These are phyloP conservation scores for Mesoclemmys tuberculata DNA, from an alignment of 2,113 vertebrate genomes.

Conservation along the genomic window DNA sequence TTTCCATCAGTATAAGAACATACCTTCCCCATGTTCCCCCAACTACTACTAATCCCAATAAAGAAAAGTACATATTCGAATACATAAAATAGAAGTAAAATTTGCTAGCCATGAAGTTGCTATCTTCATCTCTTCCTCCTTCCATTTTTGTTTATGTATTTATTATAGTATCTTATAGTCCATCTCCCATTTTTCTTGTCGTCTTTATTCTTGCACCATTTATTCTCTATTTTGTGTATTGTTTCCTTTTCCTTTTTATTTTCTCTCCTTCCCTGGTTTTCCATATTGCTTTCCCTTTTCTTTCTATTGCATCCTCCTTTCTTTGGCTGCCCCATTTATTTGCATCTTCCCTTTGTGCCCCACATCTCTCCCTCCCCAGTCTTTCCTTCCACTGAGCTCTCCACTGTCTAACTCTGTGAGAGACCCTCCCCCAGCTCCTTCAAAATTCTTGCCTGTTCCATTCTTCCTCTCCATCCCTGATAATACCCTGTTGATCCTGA, in stretches of 20 bases:
- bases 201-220: not conserved
- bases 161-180: not conserved
- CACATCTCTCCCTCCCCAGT: accelerated
- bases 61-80: not conserved
- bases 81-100: not conserved
- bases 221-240: not conserved
- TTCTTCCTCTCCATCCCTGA: not conserved
- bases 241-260: not conserved
- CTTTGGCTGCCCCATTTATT: not conserved
- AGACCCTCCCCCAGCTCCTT: not conserved
- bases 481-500: not conserved
- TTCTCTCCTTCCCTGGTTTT: not conserved
- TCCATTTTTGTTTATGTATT: not conserved
- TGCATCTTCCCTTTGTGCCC: not conserved
- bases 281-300: not conserved
- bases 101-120: not conserved
- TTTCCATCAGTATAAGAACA: not conserved
- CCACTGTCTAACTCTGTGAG: not conserved
- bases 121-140: not conserved
- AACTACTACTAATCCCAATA: not conserved
- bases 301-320: not conserved
- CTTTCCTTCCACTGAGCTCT: not conserved
- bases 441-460: not conserved
- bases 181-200: not conserved
- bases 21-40: not conserved